Percentiles rank a stretch among this genome's conserved stretches.
Conservation (phyloP, 37 sponge, comb jelly and placozoan genomes). For the Geodia barretti region DNA sequence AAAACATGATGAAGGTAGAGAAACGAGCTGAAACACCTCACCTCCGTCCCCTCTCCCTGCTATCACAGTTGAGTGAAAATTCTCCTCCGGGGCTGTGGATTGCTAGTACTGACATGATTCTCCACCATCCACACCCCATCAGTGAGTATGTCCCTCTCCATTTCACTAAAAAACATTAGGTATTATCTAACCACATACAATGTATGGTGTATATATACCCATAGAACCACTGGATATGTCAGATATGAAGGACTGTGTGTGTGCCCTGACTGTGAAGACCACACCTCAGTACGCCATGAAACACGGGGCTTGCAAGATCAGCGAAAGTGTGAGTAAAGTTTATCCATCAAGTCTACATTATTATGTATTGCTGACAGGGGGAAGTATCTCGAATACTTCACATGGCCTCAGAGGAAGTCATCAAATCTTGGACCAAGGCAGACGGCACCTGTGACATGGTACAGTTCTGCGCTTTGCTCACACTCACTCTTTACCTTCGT, state of each 20-base stretch:
- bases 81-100: conserved; percentile 84
- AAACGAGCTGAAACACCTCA: background rate
- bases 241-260: conserved; percentile 16
- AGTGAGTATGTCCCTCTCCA: background rate
- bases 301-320: conserved; percentile 71
- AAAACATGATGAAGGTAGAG: conserved; percentile 29
- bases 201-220: too few species aligned
- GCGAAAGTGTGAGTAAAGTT: conserved; percentile 23
- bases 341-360: background rate
- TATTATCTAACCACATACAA: background rate
- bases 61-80: conserved; percentile 22
- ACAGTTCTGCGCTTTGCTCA: background rate
- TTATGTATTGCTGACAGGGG: conserved; percentile 28
- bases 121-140: conserved; percentile 11
- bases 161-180: background rate
- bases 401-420: conserved; percentile 30
- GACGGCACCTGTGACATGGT: conserved; percentile 59
- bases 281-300: conserved; percentile 47
- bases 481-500: background rate
- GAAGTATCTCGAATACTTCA: conserved; percentile 63
- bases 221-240: conserved; percentile 56
- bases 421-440: conserved; percentile 21
- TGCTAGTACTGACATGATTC: conserved; percentile 77
- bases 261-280: conserved; percentile 41
- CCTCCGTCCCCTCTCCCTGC: background rate